Percentiles rank a stretch among this genome's conserved stretches.
These are phyloP conservation scores for Ceratosolen fusciceps DNA, from an alignment of 1,140 invertebrate species.

Conservation along the genomic window DNA sequence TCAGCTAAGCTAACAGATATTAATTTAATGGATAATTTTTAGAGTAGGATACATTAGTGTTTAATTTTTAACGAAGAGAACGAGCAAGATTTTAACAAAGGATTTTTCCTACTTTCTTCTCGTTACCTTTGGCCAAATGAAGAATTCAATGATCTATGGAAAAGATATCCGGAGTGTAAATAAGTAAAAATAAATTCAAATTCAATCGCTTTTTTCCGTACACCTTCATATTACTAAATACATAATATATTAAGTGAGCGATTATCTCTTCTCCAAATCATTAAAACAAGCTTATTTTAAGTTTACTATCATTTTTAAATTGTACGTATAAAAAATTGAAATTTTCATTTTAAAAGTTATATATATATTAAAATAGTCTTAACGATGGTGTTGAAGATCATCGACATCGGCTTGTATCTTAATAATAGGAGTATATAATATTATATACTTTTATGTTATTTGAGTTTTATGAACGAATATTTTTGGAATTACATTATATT, in stretches of 20 bases:
- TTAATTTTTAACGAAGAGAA: slow-evolving; percentile 43
- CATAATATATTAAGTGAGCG: slow-evolving; percentile 32
- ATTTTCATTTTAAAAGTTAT: slow-evolving; percentile 27
- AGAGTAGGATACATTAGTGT: slow-evolving; percentile 39
- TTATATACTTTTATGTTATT: slow-evolving; percentile 38
- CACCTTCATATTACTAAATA: slow-evolving; percentile 38
- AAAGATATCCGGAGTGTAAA: slow-evolving; percentile 47
- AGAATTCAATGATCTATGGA: slow-evolving; percentile 41
- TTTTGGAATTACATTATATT: slow-evolving; percentile 42
- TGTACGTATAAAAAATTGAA: slow-evolving; percentile 9
- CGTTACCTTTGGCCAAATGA: slow-evolving; percentile 35
- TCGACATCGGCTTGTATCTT: slow-evolving; percentile 9
- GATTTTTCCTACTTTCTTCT: slow-evolving; percentile 37
- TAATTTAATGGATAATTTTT: slow-evolving; percentile 46
- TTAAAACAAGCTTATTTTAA: slow-evolving; percentile 6
- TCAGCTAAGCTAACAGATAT: slow-evolving; percentile 45
- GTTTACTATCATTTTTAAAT: slow-evolving; percentile 30
- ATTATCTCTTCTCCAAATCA: slow-evolving; percentile 11
- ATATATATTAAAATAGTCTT: slow-evolving; percentile 18
- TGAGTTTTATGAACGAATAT: slow-evolving; percentile 34
- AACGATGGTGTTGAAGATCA: slow-evolving; percentile 1
- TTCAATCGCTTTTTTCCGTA: slow-evolving; percentile 45
- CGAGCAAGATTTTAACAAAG: slow-evolving; percentile 47
- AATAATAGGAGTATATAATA: slow-evolving; percentile 28
- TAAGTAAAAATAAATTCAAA: slow-evolving; percentile 49